A percentile compares a stretch with the other conserved stretches of the same genome.
Evolutionary conservation across 2,888 invertebrate species (phyloP).

Genomic region (Caenorhabditis panamensis): DNA sequence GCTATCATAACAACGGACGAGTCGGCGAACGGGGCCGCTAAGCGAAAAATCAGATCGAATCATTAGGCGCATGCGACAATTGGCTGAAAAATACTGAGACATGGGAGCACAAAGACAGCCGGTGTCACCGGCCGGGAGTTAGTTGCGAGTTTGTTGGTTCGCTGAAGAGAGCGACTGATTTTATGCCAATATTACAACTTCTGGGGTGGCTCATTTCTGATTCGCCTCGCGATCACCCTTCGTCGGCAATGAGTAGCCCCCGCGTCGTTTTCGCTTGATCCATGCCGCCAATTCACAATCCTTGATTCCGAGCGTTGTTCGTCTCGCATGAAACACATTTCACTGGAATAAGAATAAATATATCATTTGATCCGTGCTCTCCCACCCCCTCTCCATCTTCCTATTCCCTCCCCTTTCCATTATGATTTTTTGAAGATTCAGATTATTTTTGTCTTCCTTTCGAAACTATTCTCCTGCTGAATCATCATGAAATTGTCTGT

Average conservation of each 20-base stretch:
- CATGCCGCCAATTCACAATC: conserved; percentile 46
- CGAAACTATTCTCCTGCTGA: no score
- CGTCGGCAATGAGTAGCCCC: conserved; percentile 52
- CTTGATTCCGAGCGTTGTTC: no score
- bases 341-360: conserved; percentile 32
- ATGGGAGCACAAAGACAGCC: conserved; percentile 14
- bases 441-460: neutral
- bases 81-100: conserved; percentile 60
- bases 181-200: conserved; percentile 60
- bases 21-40: conserved; percentile 25
- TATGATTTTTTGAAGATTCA: neutral
- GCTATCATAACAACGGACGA: conserved; percentile 56
- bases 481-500: no score
- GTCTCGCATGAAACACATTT: conserved; percentile 55
- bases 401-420: conserved; percentile 27
- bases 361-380: conserved; percentile 43
- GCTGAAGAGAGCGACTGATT: conserved; percentile 45
- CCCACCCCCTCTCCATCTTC: conserved; percentile 17
- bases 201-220: conserved; percentile 57
- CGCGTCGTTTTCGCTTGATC: conserved; percentile 57
- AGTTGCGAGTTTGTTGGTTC: conserved; percentile 19
- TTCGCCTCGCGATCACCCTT: conserved; percentile 54
- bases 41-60: conserved; percentile 59
- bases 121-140: conserved; percentile 46
- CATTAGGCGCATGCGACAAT: conserved; percentile 61